Conservation (phyloP, 2,888 invertebrate species). For the Melanostoma scalare region DNA sequence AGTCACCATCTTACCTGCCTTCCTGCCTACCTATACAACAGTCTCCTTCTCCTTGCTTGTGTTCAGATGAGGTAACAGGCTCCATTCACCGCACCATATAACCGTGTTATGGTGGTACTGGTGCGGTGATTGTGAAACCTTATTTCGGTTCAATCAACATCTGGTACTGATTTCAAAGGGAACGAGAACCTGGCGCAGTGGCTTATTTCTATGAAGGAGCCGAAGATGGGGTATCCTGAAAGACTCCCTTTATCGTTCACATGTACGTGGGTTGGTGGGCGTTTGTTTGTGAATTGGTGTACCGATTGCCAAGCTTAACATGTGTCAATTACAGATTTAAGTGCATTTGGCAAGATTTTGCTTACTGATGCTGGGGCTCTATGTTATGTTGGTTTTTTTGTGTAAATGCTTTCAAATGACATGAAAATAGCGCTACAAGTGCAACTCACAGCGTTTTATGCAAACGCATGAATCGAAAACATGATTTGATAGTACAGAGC, state of each 20-base stretch:
- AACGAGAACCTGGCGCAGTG: conserved; percentile 50
- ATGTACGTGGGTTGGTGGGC: conserved; percentile 43
- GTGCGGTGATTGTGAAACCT: conserved; percentile 79
- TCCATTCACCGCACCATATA: conserved; percentile 35
- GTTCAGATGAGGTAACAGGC: conserved; percentile 54
- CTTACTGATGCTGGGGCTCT: conserved; percentile 6
- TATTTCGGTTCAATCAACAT: conserved; percentile 80
- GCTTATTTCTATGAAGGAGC: conserved; percentile 21
- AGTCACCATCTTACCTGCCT: neutral
- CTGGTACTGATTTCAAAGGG: conserved; percentile 81
- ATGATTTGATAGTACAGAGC: no score
- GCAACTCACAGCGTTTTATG: no score
- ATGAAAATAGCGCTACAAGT: no score
- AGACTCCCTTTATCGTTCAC: neutral
- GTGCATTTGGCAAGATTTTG: conserved; percentile 61
- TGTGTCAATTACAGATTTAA: conserved; percentile 79
- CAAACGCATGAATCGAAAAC: no score
- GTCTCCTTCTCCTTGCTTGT: conserved; percentile 5
- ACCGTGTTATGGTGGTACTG: conserved; percentile 77
- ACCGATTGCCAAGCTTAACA: conserved; percentile 79
- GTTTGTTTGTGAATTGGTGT: conserved; percentile 54
- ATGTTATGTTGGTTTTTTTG: no score
- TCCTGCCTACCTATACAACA: conserved; percentile 32
- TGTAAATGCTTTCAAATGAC: no score
- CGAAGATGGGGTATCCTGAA: neutral